phyloP scores from a whole-genome alignment of 2,797 vertebrate species.

The Hoplostethus atlanticus region DNA sequence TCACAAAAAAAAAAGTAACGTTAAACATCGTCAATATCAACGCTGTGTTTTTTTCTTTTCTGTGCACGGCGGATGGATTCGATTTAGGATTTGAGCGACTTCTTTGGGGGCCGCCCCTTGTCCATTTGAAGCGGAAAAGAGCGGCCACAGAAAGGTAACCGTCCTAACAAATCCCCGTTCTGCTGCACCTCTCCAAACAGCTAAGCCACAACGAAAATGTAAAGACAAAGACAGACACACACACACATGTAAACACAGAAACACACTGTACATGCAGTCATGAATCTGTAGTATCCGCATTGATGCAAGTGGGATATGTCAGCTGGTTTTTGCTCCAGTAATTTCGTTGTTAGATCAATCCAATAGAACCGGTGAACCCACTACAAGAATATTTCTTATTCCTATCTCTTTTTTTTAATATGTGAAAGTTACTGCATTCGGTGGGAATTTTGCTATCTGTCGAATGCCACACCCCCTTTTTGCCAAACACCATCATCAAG shows the following conservation, averaged over 20 bases:
- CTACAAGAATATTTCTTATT: neutral
- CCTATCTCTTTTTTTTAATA: no score
- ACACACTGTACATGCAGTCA: conserved; percentile 64
- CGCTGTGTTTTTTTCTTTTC: conserved; percentile 27
- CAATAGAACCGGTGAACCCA: neutral
- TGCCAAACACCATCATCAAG: conserved; percentile 23
- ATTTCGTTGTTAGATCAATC: neutral
- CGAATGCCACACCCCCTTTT: neutral
- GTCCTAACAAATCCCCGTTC: conserved; percentile 13
- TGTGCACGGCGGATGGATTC: conserved; percentile 17
- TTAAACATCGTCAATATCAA: neutral
- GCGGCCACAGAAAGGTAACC: conserved; percentile 22
- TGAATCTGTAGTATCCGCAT: conserved; percentile 12
- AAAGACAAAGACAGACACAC: conserved; percentile 48
- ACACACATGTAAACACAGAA: conserved; percentile 50
- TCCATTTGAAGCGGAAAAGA: conserved; percentile 23
- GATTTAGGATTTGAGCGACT: neutral
- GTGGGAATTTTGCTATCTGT: neutral
- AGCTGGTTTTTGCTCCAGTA: neutral
- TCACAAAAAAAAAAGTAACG: neutral
- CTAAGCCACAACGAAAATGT: conserved; percentile 39
- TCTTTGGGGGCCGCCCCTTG: neutral
- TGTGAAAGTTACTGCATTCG: no score
- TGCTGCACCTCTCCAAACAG: conserved; percentile 4
- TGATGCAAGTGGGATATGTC: conserved; percentile 2